phyloP scores from a whole-genome alignment of 2,113 vertebrate genomes.

The Poeciliopsis prolifica region DNA sequence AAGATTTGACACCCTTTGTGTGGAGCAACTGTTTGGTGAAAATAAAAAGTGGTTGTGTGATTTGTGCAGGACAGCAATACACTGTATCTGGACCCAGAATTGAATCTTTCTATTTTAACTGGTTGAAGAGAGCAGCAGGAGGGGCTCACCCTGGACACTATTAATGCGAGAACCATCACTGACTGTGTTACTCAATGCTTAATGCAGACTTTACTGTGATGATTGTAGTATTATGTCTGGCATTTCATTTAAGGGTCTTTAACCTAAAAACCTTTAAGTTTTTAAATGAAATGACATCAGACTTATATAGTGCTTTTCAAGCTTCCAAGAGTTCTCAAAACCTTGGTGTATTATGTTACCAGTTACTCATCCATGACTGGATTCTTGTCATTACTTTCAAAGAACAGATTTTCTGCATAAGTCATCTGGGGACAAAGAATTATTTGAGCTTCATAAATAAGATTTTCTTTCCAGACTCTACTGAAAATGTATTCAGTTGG shows the following conservation, averaged over 20 bases:
- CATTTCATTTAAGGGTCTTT: neutral
- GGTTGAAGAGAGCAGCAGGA: neutral
- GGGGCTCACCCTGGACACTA: neutral
- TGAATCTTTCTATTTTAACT: neutral
- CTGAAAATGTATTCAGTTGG: no score
- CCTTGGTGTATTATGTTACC: neutral
- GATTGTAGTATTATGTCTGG: neutral
- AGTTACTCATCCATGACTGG: neutral
- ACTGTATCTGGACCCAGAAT: neutral
- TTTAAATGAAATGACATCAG: no score
- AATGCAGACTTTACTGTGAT: neutral
- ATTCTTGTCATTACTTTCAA: neutral
- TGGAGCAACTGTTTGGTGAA: neutral
- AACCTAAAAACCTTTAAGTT: neutral
- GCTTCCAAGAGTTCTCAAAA: neutral
- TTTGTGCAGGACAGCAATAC: neutral
- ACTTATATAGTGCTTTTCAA: no score
- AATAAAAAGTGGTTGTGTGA: neutral
- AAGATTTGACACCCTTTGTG: no score
- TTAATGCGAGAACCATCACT: neutral
- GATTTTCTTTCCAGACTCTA: no score
- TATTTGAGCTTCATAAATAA: no score
- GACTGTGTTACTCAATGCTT: no score
- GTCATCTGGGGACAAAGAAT: no score
- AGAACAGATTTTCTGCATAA: no score